Conservation (phyloP, 2,113 vertebrate species). For the Ellobius talpinus region DNA sequence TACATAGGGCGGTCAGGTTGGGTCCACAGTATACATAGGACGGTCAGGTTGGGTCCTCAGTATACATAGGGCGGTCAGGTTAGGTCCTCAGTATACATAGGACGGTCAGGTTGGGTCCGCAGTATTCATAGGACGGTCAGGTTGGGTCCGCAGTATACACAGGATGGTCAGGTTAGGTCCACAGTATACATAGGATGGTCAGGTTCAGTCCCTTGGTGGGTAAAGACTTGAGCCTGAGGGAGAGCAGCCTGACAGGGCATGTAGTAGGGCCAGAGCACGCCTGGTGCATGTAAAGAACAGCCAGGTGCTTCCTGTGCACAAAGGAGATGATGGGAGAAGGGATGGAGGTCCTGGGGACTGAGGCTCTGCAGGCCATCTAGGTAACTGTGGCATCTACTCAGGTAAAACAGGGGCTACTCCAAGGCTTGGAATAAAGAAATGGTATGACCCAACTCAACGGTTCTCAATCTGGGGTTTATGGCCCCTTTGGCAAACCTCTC, state of each 20-base stretch:
- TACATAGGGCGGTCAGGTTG: too few relatives aligned
- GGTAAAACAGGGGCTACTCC: background rate
- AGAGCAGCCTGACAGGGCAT: background rate
- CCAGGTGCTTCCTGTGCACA: background rate
- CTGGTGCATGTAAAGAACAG: background rate
- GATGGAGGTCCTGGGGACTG: background rate
- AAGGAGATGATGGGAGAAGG: background rate
- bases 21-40: too few relatives aligned
- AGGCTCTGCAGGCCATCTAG: background rate
- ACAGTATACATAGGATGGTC: too few relatives aligned
- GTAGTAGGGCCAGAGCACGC: accelerated
- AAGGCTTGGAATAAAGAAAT: background rate
- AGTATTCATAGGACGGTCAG: too few relatives aligned
- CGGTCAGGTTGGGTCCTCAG: too few relatives aligned
- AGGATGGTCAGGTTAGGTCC: too few relatives aligned
- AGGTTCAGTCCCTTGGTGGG: background rate
- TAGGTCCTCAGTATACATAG: background rate
- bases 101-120: too few relatives aligned
- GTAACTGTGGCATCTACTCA: background rate
- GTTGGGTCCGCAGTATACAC: too few relatives aligned
- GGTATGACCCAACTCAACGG: background rate
- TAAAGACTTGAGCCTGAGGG: background rate
- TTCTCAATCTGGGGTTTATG: background rate
- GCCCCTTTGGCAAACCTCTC: background rate
- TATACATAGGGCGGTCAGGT: background rate